Evolutionary conservation across 2,113 vertebrate genomes (phyloP).

Genomic region (Mellivora capensis): DNA sequence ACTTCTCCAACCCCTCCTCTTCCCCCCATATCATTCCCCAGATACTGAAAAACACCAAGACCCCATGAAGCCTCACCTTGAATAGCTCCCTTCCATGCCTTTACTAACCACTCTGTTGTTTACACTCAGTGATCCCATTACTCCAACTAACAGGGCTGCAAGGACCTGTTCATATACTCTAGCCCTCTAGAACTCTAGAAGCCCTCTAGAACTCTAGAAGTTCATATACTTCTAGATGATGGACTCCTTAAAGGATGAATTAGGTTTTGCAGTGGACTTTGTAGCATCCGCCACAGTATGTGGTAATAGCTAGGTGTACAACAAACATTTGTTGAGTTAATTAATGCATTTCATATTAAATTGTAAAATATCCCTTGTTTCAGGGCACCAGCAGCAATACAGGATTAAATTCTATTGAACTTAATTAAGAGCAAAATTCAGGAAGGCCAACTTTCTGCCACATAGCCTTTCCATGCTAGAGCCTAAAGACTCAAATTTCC

Average conservation of each 20-base stretch:
- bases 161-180: background rate
- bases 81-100: background rate
- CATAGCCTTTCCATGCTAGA: background rate
- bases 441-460: background rate
- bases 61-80: background rate
- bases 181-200: no score
- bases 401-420: conserved; percentile 1
- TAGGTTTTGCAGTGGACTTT: background rate
- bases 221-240: background rate
- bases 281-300: background rate
- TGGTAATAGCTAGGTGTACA: background rate
- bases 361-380: background rate
- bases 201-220: no score
- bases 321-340: background rate
- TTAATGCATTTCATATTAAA: background rate
- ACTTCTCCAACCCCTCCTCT: background rate
- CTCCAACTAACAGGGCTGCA: background rate
- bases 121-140: background rate
- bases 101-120: background rate
- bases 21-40: background rate
- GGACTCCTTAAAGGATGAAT: background rate
- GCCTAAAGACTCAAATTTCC: background rate
- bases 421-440: conserved; percentile 14
- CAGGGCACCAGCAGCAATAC: background rate
- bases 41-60: background rate